Evolutionary conservation across 2,888 invertebrate species (phyloP), one percentile per base, ranked within the genome.

Genomic region (Desoria tigrina): DNA sequence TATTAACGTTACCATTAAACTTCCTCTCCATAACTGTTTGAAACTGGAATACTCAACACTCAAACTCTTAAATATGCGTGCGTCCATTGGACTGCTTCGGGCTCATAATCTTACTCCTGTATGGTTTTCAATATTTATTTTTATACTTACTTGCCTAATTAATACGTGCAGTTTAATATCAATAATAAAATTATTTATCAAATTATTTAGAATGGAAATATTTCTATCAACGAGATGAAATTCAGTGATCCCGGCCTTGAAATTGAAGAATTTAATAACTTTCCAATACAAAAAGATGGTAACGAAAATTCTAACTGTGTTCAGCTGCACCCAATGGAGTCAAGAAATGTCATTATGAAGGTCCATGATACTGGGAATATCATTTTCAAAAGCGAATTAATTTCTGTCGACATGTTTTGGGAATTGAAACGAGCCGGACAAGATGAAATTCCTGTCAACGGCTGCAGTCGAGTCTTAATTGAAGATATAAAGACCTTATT

Each of bases 21-120:
- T 70, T 26, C 73, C 73, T 18, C 56, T 72, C 27, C 58, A 50
- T 28, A 62, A 67, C 28, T 69, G 68, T 7, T 55, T 73, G 9
- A 61, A 66, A 54, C 28, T 75, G 18, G 72, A 72, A 53, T 72
- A 74, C 32, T 68, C 65, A 14, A 68, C 61, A 7, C 54, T 74
- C 23, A 75, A 75, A 63, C 58, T 66, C 53, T 27, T 73, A 21
- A 65, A 71, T 27, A 59, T 65, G 28, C 7, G 60, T n/a, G 65
- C 66, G 0, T 66, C 61, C 21, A 37, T 75, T 2, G 68, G 68
- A 28, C 55, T 75, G 9, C 49, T 75, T 18, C 59, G 66, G 42
- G 61, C 72, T 45, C 68, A 75, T 23, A 75, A 75, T 53, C 45
- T 75, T 27, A 70, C 70, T 7, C 61, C 70, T 54, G 71, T 69